phyloP scores from a whole-genome alignment of 2,888 invertebrate genomes.

The Auanema sp. region DNA sequence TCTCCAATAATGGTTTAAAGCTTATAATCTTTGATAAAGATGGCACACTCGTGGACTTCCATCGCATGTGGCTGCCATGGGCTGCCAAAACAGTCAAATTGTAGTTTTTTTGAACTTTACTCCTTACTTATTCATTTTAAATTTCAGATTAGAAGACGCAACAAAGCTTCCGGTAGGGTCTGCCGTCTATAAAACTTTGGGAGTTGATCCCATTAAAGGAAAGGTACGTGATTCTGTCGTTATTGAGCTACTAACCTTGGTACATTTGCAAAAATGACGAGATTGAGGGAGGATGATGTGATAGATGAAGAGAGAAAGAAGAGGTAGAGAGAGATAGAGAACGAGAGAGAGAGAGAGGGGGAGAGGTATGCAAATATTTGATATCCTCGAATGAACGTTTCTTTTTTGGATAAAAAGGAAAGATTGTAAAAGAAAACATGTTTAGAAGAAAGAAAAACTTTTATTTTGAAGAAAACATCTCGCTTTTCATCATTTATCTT shows the following conservation, averaged over 20 bases:
- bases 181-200: slow-evolving; percentile 65
- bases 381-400: background rate
- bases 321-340: too few species aligned
- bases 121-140: background rate
- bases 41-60: slow-evolving; percentile 68
- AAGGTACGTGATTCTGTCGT: slow-evolving; percentile 30
- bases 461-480: background rate
- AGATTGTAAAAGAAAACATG: slow-evolving; percentile 2
- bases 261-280: slow-evolving; percentile 1
- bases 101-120: slow-evolving; percentile 21
- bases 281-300: too few species aligned
- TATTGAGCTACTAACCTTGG: background rate
- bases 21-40: slow-evolving; percentile 68
- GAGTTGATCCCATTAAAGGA: slow-evolving; percentile 63
- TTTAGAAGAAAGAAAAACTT: slow-evolving; percentile 5
- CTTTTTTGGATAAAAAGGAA: background rate
- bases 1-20: slow-evolving; percentile 35
- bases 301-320: too few species aligned
- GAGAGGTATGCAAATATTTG: too few species aligned
- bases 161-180: slow-evolving; percentile 64
- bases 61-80: slow-evolving; percentile 68
- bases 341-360: too few species aligned
- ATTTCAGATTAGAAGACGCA: slow-evolving; percentile 63
- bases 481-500: background rate
- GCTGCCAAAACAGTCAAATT: slow-evolving; percentile 61